A percentile compares a stretch with the other conserved stretches of the same genome.
Evolutionary conservation across 2,113 vertebrate genomes (phyloP).

Genomic region (Panthera leo): DNA sequence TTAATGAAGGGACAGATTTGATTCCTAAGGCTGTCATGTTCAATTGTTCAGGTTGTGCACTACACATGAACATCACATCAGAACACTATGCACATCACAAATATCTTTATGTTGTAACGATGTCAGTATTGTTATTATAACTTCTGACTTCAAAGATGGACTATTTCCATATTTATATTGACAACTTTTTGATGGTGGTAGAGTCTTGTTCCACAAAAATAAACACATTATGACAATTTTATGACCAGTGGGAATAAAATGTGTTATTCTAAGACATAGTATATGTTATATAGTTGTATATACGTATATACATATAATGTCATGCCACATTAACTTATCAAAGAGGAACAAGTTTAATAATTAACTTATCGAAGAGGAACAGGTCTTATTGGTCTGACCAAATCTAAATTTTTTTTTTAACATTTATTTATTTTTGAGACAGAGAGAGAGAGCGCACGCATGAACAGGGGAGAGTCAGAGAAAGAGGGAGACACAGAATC

Average conservation of each 20-base stretch:
- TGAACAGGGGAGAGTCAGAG: no score
- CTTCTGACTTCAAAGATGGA: neutral
- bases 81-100: neutral
- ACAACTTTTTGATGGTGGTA: slow-evolving; percentile 15
- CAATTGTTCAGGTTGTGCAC: neutral
- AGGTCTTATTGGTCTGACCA: neutral
- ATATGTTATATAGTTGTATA: neutral
- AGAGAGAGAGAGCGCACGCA: no score
- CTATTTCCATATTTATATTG: neutral
- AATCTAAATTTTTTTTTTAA: neutral
- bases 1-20: neutral
- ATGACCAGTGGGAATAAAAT: neutral
- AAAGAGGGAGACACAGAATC: no score
- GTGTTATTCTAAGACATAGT: neutral
- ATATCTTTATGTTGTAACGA: neutral
- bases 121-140: neutral
- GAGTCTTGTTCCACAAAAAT: neutral
- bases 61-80: neutral
- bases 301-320: neutral
- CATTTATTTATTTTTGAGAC: no score
- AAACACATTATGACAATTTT: neutral
- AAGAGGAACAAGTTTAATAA: neutral
- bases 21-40: neutral
- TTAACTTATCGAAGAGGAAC: neutral
- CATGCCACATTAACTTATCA: neutral